phyloP scores from a whole-genome alignment of 2,888 invertebrate species.

The Emesis castigata region DNA sequence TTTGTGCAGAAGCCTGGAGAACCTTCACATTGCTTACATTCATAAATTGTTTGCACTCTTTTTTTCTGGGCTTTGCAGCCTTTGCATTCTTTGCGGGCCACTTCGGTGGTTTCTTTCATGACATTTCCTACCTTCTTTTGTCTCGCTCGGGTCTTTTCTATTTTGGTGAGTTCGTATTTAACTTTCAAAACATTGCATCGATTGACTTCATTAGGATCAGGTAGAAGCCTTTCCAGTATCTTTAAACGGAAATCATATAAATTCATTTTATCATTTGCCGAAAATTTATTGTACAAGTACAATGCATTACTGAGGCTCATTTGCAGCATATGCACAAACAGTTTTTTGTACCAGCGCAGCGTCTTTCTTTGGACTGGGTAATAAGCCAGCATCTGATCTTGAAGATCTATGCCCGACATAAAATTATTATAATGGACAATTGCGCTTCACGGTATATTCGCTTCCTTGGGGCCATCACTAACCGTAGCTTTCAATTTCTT shows the following conservation, averaged over 20 bases:
- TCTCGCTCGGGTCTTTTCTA: conserved; percentile 57
- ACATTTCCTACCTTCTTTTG: conserved; percentile 43
- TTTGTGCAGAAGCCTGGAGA: conserved; percentile 11
- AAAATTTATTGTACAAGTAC: not conserved
- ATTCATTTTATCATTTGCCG: not conserved
- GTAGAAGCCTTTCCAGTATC: conserved; percentile 1
- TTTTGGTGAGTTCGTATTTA: conserved; percentile 65
- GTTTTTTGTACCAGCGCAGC: not conserved
- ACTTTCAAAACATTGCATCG: conserved; percentile 50
- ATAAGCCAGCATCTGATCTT: not conserved
- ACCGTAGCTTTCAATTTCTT: conserved; percentile 31
- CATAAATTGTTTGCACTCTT: conserved; percentile 65
- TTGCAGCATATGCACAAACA: not conserved
- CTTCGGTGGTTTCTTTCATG: conserved; percentile 52
- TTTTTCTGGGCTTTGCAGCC: conserved; percentile 66
- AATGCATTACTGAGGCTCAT: not conserved
- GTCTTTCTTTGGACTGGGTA: not conserved
- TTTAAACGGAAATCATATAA: not conserved
- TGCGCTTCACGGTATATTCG: conserved; percentile 17
- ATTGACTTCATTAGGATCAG: conserved; percentile 48
- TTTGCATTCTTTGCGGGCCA: conserved; percentile 68
- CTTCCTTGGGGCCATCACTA: conserved; percentile 35
- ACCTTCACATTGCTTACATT: conserved; percentile 64
- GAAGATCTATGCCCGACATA: not conserved
- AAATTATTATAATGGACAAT: not conserved